A percentile compares a stretch with the other conserved stretches of the same genome.
These are phyloP conservation scores for Cheirogaleus major DNA, from an alignment of 2,797 vertebrate genomes.

Conservation along the genomic window DNA sequence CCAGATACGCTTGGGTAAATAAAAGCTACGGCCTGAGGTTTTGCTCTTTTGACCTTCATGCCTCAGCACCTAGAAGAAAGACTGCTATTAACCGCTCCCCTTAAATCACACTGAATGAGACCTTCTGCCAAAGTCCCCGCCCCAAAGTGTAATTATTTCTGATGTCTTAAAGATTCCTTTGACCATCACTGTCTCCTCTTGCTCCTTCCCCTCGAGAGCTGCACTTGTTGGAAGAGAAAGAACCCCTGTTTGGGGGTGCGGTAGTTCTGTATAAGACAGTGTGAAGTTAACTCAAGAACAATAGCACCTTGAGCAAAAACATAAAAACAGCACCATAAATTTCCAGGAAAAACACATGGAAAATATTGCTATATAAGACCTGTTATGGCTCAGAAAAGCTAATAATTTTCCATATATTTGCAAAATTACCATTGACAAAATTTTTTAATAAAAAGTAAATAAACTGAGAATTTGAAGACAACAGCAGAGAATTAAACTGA, in stretches of 20 bases:
- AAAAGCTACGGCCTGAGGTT: conserved; percentile 50
- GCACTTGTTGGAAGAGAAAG: not conserved
- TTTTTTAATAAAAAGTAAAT: not conserved
- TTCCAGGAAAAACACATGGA: not conserved
- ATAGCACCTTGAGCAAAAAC: conserved; percentile 38
- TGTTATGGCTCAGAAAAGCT: not conserved
- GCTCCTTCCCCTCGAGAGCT: not conserved
- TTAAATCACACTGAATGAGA: conserved; percentile 59
- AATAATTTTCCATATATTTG: not conserved
- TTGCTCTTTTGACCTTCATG: conserved; percentile 60
- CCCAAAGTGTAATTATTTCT: conserved; percentile 42
- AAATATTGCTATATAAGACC: not conserved
- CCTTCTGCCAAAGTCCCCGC: conserved; percentile 3
- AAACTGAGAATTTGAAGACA: not conserved
- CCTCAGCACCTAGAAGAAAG: conserved; percentile 46
- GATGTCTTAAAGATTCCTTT: conserved; percentile 2
- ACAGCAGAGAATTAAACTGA: not conserved
- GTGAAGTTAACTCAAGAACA: not conserved
- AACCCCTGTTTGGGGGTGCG: not conserved
- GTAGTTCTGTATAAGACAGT: not conserved
- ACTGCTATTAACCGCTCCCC: conserved; percentile 29
- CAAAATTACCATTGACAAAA: not conserved
- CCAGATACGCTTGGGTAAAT: conserved; percentile 39
- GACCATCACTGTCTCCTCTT: not conserved
- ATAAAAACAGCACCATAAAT: conserved; percentile 37